Evolutionary conservation across 2,888 invertebrate genomes (phyloP), one percentile per base, ranked within the genome.

Genomic region (Microplitis manilae): DNA sequence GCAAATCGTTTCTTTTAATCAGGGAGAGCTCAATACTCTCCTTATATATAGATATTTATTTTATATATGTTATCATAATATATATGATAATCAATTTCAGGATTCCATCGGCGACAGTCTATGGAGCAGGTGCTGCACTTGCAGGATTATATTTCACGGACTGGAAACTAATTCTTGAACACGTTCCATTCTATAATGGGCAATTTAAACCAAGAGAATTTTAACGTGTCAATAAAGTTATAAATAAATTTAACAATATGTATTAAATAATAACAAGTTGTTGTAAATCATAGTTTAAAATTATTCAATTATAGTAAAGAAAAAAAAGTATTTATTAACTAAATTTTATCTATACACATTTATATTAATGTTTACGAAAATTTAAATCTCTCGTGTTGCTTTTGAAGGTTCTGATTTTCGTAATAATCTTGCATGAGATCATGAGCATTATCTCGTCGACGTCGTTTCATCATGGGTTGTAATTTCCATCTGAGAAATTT

Each of bases 141-240:
- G 91, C 90, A 0, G 81, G 95, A 8, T 90, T 94, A 2, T 96
- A 95, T 89, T 92, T 94, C 83, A 95, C 95, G 0, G 96, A 96
- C 87, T 96, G 96, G 96, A 94, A 93, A 90, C 87, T 92, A 71
- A 90, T 96, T 80, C 91, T 94, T 70, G 92, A 93, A 82, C 93
- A 94, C 88, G 90, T 96, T 81, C 96, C 96, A 30, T 94, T 92
- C 90, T 96, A 96, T 90, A 92, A 92, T 83, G 92, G 93, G 80
- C 96, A 96, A 90, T 96, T 94, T 88, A 90, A 92, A 50, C 61
- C 15, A 61, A 61, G 91, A 91, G 77, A 88, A 75, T 20, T 15
- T 20, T 20, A 62, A 62, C 0, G 4, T 61, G 20, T 15, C 40
- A 75, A 59, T 41, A 30, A 9, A 13, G 20, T n/a, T 5, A 50